Evolutionary conservation across 2,888 invertebrate species (phyloP).

Genomic region (Rhamphomyia laevipes): DNA sequence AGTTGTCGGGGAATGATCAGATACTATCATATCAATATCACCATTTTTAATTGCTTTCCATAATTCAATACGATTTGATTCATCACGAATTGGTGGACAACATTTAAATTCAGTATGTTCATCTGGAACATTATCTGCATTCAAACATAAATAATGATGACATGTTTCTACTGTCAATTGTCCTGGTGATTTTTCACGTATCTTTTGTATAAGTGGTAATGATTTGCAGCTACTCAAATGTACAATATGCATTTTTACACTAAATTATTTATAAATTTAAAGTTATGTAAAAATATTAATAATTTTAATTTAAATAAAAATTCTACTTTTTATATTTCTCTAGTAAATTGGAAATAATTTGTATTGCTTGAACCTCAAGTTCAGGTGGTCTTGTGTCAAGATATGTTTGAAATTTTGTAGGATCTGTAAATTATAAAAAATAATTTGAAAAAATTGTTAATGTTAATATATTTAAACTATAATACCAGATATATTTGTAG

Average conservation of each 20-base stretch:
- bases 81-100: conserved; percentile 50
- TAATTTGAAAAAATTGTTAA: neutral
- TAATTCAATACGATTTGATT: conserved; percentile 45
- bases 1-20: conserved; percentile 52
- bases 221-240: conserved; percentile 50
- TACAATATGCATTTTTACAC: conserved; percentile 50
- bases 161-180: conserved; percentile 55
- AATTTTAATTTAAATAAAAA: neutral
- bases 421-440: conserved; percentile 28
- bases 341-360: conserved; percentile 43
- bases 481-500: too few species aligned
- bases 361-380: conserved; percentile 51
- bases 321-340: conserved; percentile 39
- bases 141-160: conserved; percentile 51
- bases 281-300: neutral
- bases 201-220: conserved; percentile 41
- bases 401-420: conserved; percentile 47
- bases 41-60: conserved; percentile 46
- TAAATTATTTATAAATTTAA: conserved; percentile 18
- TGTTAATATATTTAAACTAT: too few species aligned
- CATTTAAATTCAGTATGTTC: conserved; percentile 53
- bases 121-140: conserved; percentile 45
- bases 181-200: conserved; percentile 37
- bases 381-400: conserved; percentile 45
- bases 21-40: conserved; percentile 47